Evolutionary conservation across 92 coral and sea anemone species (phyloP), one percentile per base, ranked within the genome.

Genomic region (Palythoa grandiflora): DNA sequence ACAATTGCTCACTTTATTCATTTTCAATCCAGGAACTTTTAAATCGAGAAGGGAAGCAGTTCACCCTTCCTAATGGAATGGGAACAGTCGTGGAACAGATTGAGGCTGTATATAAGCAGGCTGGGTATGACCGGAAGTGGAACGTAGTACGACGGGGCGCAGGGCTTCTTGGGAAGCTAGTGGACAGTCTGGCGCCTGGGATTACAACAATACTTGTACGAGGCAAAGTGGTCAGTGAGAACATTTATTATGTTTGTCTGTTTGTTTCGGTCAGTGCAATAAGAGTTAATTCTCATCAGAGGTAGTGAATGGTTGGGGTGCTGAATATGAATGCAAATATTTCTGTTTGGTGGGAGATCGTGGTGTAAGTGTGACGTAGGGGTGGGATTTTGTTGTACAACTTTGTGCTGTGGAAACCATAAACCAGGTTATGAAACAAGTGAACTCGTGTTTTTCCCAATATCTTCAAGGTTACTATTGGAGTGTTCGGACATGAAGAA

Each of bases 161-260:
- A 12, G 98, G 98, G 68, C 83, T 96, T 73, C 96, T 96, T 3
- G 92, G 96, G 47, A 95, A 95, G 84, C 87, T 93, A 14, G 98
- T 91, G 6, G 98, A 96, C 89, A 96, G 98, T 84, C 90, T 96
- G 48, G 98, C 98, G 79, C 98, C 98, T 6, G 98, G 98, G 14
- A 96, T 96, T 76, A 95, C 98, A 13, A 95, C 98, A 35, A 84
- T 96, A 77, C 92, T 96, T 75, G 98, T 96, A 61, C 90, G 92
- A 89, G 98, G 98, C 47, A 96, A 96, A 93, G 98, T 95, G 96
- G 98, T 95, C 71, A 89, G 97, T 83, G 11, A 83, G 1, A 59
- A 70, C 65, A 59, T 15, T 9, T 47, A 11, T 4, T 35, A 21
- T 80, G 28, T 59, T 8, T 9, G 73, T 59, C 12, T 68, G 8